A percentile compares a stretch with the other conserved stretches of the same genome.
These are phyloP conservation scores for Dorcus hopei DNA, from an alignment of 2,888 invertebrate species.

Conservation along the genomic window DNA sequence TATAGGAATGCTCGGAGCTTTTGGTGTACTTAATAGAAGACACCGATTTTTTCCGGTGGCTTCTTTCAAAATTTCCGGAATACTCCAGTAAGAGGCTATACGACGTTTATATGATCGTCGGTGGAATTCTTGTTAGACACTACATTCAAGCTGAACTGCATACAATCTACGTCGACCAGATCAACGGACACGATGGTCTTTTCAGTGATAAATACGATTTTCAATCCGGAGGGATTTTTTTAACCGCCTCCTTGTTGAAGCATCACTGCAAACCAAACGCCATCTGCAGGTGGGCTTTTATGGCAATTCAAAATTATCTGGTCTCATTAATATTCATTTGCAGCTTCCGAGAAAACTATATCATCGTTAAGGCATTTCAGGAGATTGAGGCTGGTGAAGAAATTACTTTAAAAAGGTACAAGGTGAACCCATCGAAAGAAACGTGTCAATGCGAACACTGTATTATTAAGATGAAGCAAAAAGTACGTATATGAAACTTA, in stretches of 20 bases:
- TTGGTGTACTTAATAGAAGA: constrained; percentile 28
- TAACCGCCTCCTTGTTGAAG: constrained; percentile 28
- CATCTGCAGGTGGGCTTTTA: constrained; percentile 27
- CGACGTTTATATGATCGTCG: constrained; percentile 25
- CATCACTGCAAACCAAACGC: constrained; percentile 32
- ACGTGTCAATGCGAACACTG: constrained; percentile 9
- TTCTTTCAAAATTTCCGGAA: constrained; percentile 3
- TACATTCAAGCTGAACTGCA: constrained; percentile 32
- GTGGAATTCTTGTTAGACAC: constrained; percentile 32
- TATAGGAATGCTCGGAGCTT: constrained; percentile 24
- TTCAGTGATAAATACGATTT: constrained; percentile 24
- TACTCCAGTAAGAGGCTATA: constrained; percentile 13
- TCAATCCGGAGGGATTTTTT: constrained; percentile 30
- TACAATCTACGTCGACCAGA: constrained; percentile 22
- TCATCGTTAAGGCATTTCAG: constrained; percentile 28
- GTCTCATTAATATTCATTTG: constrained; percentile 9
- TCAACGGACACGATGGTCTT: constrained; percentile 19
- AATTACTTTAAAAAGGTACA: constrained; percentile 23
- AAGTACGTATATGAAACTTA: not conserved
- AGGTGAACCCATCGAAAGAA: not conserved
- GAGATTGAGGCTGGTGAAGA: constrained; percentile 28
- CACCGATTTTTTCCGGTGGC: constrained; percentile 27
- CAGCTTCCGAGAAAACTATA: constrained; percentile 25
- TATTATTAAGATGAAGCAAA: constrained; percentile 1
- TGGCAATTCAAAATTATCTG: not conserved